phyloP scores from a whole-genome alignment of 2,888 invertebrate species.

The Trachelus troglodyta region DNA sequence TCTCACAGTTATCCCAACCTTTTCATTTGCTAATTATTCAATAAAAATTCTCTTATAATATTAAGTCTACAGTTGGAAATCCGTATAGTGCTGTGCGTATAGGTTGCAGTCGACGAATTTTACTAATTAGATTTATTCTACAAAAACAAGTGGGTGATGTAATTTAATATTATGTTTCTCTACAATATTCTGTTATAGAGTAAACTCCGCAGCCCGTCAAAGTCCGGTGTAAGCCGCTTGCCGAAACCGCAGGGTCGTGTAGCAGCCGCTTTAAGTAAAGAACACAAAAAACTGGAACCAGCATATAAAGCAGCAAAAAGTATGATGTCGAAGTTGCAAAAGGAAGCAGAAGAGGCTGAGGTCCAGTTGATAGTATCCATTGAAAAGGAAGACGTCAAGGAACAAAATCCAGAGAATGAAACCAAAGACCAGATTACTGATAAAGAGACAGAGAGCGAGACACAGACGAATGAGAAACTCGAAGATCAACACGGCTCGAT shows the following conservation, averaged over 20 bases:
- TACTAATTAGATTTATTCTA: not conserved
- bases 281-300: conserved; percentile 27
- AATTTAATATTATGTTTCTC: not conserved
- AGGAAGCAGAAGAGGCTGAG: conserved; percentile 38
- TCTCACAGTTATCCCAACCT: not conserved
- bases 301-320: conserved; percentile 22
- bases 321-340: conserved; percentile 32
- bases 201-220: conserved; percentile 38
- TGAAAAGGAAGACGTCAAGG: conserved; percentile 29
- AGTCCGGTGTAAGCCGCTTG: conserved; percentile 29
- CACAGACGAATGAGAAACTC: conserved; percentile 4
- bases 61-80: not conserved
- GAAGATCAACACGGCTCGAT: not conserved
- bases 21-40: not conserved
- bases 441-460: not conserved
- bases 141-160: not conserved
- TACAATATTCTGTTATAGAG: conserved; percentile 37
- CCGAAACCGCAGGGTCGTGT: conserved; percentile 22
- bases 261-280: conserved; percentile 23
- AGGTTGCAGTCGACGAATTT: not conserved
- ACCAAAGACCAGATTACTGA: not conserved
- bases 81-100: not conserved
- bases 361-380: conserved; percentile 29
- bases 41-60: not conserved
- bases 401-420: not conserved